A percentile compares a stretch with the other conserved stretches of the same genome.
Evolutionary conservation across 2,113 vertebrate species (phyloP).

Genomic region (Myrmecobius fasciatus): DNA sequence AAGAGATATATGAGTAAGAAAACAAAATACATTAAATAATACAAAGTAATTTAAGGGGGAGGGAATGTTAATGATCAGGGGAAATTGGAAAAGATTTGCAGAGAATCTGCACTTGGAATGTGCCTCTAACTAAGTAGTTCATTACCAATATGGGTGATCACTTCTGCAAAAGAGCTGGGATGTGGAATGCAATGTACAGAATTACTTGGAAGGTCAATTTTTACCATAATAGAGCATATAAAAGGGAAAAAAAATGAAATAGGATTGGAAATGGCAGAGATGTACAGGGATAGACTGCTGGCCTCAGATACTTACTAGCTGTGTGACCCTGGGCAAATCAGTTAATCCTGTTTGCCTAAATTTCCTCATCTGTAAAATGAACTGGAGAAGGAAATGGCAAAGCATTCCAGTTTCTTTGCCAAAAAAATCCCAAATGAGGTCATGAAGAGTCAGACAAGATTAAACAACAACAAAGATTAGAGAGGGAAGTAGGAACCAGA

Average conservation of each 20-base stretch:
- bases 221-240: neutral
- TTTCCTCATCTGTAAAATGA: neutral
- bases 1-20: neutral
- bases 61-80: neutral
- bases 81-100: neutral
- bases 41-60: neutral
- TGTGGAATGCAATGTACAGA: neutral
- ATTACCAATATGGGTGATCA: neutral
- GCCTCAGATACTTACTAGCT: neutral
- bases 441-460: neutral
- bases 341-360: neutral
- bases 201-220: neutral
- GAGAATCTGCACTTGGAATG: neutral
- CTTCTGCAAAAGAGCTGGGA: neutral
- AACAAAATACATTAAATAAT: neutral
- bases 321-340: neutral
- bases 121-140: neutral
- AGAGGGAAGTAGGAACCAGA: neutral
- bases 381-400: neutral
- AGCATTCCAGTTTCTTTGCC: neutral
- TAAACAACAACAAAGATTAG: neutral
- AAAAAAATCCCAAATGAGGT: neutral
- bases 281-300: neutral
- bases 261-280: neutral
- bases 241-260: neutral